Conservation (phyloP, 2,888 invertebrate genomes). For the Stegana nigrithorax region DNA sequence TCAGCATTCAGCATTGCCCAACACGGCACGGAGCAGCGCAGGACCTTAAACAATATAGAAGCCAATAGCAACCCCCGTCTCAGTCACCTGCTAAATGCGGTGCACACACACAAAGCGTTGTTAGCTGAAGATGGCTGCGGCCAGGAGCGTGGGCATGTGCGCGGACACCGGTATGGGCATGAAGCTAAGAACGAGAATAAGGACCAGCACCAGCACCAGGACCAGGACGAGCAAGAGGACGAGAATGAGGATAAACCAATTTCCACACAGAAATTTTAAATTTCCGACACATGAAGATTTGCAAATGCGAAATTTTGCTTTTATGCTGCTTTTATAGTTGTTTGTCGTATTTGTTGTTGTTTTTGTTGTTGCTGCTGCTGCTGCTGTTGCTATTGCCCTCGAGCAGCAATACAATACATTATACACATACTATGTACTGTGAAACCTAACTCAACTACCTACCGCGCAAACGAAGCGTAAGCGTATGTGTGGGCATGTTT, state of each 20-base stretch:
- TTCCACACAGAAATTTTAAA: conserved; percentile 53
- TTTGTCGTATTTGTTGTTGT: not conserved
- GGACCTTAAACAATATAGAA: too few relatives aligned
- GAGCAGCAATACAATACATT: not conserved
- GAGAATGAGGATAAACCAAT: conserved; percentile 50
- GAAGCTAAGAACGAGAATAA: conserved; percentile 37
- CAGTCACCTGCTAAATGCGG: too few relatives aligned
- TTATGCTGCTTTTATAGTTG: not conserved
- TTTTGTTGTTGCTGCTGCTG: not conserved
- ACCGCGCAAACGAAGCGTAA: not conserved
- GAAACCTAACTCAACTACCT: not conserved
- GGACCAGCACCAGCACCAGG: not conserved
- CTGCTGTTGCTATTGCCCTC: not conserved
- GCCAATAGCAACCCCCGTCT: too few relatives aligned
- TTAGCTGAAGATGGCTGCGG: not conserved
- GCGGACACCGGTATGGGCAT: not conserved
- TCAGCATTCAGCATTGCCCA: too few relatives aligned
- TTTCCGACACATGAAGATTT: conserved; percentile 50
- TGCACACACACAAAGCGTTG: not conserved
- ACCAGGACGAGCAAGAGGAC: not conserved
- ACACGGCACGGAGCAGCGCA: too few relatives aligned
- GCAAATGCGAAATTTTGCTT: conserved; percentile 47
- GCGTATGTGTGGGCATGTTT: not conserved
- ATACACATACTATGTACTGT: not conserved
- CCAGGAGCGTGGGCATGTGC: not conserved